Base-by-base conservation (phyloP, 2,113 vertebrate genomes). In the Mohoua ochrocephala region DNA sequence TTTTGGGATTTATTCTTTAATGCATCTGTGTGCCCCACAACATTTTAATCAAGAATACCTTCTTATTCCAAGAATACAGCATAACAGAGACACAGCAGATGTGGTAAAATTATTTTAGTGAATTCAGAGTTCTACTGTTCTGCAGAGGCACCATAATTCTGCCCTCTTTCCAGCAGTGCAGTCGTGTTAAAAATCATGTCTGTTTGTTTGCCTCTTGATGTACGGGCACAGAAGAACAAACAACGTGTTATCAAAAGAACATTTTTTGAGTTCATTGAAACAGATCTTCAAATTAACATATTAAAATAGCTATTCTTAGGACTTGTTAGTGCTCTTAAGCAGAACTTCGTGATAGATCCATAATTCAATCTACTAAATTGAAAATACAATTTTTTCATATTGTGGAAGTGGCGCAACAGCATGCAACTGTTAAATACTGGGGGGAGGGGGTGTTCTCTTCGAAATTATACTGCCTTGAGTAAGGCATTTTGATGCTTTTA, bases 361-460 rank as follows among this genome's bases (percentile, higher is more conserved):
- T 0, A 4, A 21, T 57, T 80, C 68, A 73, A 22, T 23, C 54
- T 77, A 15, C 23, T 44, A 37, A 42, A 71, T 1, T 35, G 13
- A 15, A 89, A 94, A 73, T 47, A n/a, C 1, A n/a, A 3, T 8
- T 59, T 54, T 71, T 79, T 54, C 30, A 10, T 50, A 1, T 26
- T 44, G 17, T 76, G 10, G 11, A 79, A 73, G 20, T n/a, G 23
- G 28, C 11, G 42, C 28, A 67, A 54, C 1, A 50, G 23, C n/a
- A 59, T 33, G 39, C 11, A 87, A 20, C 18, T 26, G 6, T 39
- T 30, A 70, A 89, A 65, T 59, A 27, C 7, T n/a, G 17, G 6
- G 13, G 23, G 11, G 9, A 16, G 21, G 8, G 5, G 0, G 1
- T 9, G 6, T 27, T 77, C n/a, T 49, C 10, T 63, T 45, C 44